Conservation (phyloP, 2,888 invertebrate species). For the Mythimna pallens region DNA sequence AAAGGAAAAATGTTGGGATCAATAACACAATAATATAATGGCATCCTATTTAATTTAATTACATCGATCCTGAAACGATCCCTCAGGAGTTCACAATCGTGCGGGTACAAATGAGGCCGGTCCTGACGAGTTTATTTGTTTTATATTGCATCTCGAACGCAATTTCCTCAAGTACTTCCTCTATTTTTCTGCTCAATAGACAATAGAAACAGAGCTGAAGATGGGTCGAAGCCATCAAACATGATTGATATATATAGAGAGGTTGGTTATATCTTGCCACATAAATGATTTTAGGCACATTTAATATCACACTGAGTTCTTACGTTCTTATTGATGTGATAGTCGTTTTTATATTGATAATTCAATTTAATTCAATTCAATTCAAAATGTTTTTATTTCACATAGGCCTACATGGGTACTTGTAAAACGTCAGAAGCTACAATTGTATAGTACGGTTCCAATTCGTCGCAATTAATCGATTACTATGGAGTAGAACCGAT, state of each 20-base stretch:
- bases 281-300: constrained; percentile 76
- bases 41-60: constrained; percentile 42
- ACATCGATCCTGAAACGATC: constrained; percentile 32
- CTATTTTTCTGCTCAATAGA: constrained; percentile 59
- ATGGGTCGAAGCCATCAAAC: constrained; percentile 47
- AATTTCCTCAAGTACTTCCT: constrained; percentile 46
- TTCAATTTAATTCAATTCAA: constrained; percentile 4
- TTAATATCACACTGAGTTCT: constrained; percentile 69
- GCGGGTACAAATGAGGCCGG: constrained; percentile 37
- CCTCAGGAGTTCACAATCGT: constrained; percentile 22
- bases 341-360: constrained; percentile 71
- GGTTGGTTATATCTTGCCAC: constrained; percentile 69
- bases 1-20: constrained; percentile 6
- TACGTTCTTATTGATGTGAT: constrained; percentile 68
- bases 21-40: constrained; percentile 23
- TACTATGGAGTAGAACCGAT: no score
- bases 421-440: no score
- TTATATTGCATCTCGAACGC: constrained; percentile 45
- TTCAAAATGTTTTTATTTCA: no score
- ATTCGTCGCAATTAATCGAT: no score
- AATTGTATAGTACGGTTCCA: no score
- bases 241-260: constrained; percentile 71
- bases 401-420: no score
- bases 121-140: constrained; percentile 41
- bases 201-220: constrained; percentile 58